Conservation (phyloP, 2,888 invertebrate genomes). For the Himalopsyche anomala region DNA sequence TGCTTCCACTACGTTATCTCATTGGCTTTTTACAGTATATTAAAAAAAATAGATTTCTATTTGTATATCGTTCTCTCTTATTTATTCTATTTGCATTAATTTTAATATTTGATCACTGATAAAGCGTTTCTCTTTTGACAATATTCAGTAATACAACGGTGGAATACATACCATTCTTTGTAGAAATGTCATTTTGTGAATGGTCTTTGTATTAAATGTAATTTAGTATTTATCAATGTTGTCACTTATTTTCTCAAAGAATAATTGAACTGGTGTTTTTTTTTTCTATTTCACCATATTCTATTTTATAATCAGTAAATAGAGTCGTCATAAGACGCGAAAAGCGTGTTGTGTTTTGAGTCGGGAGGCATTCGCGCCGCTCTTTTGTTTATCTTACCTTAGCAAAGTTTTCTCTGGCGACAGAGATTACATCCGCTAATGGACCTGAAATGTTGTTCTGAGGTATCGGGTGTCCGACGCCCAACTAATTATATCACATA, state of each 20-base stretch:
- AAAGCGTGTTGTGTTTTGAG: background rate
- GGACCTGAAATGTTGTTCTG: conserved; percentile 47
- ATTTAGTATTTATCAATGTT: no score
- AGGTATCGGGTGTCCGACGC: conserved; percentile 50
- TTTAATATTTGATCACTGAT: no score
- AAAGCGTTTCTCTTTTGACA: no score
- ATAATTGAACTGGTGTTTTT: background rate
- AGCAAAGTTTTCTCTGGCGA: conserved; percentile 48
- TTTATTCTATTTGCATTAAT: no score
- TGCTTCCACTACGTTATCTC: background rate
- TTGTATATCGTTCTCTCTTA: no score
- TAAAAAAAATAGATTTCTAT: no score
- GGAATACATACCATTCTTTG: no score
- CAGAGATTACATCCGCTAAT: conserved; percentile 60
- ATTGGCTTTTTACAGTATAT: no score
- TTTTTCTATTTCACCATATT: background rate
- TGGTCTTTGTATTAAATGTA: no score
- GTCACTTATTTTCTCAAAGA: background rate
- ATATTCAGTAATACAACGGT: no score
- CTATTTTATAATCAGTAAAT: background rate
- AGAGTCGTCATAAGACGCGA: background rate
- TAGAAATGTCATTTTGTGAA: no score
- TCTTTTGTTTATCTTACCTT: conserved; percentile 50
- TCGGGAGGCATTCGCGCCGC: background rate
- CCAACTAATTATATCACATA: conserved; percentile 47